Evolutionary conservation across 2,797 vertebrate genomes (phyloP).

Genomic region (Novumbra hubbsi): DNA sequence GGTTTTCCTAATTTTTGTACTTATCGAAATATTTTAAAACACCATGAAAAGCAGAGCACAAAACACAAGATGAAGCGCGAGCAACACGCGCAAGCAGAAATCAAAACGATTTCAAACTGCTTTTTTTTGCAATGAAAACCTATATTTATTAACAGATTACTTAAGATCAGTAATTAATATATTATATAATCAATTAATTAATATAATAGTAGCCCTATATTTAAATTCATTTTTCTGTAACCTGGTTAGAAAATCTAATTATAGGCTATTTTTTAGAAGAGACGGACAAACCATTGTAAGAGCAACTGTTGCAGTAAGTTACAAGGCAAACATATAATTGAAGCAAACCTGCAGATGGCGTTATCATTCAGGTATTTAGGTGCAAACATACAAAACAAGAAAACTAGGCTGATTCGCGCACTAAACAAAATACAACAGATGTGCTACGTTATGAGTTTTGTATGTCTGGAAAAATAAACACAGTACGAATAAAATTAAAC

Average conservation of each 20-base stretch:
- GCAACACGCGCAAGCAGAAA: slow-evolving; percentile 32
- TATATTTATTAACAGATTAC: neutral
- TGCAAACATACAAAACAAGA: slow-evolving; percentile 18
- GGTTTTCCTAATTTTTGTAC: too few species aligned
- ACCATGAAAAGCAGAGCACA: neutral
- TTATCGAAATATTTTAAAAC: neutral
- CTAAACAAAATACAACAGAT: neutral
- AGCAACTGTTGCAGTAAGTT: neutral
- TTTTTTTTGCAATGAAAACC: neutral
- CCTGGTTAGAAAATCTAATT: neutral
- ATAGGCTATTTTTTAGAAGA: neutral
- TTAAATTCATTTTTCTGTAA: neutral
- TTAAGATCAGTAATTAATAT: neutral
- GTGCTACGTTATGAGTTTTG: neutral
- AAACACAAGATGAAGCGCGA: slow-evolving; percentile 38
- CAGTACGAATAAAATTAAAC: neutral
- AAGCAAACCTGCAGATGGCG: slow-evolving; percentile 52
- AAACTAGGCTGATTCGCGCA: neutral
- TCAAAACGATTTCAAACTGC: neutral
- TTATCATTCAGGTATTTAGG: slow-evolving; percentile 27
- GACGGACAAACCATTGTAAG: neutral
- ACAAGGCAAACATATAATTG: neutral
- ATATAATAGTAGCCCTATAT: neutral
- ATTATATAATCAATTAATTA: neutral
- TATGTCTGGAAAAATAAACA: neutral